A percentile compares a stretch with the other conserved stretches of the same genome.
phyloP scores from a whole-genome alignment of 2,888 invertebrate genomes.

The Hydroisotoma schaefferi region DNA sequence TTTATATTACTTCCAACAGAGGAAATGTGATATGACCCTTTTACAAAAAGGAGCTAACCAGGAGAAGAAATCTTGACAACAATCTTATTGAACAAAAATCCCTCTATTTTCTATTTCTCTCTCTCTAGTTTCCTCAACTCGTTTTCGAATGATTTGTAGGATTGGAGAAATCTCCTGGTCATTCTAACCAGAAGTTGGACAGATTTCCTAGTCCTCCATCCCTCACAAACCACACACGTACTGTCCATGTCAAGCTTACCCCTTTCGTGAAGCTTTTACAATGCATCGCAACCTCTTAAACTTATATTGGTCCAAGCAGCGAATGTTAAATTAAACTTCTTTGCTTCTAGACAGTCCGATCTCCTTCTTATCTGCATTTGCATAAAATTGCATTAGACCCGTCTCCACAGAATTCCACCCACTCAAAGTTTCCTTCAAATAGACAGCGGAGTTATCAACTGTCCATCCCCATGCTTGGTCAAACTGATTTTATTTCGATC shows the following conservation, averaged over 20 bases:
- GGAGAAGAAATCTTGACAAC: constrained; percentile 47
- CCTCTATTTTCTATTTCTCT: constrained; percentile 41
- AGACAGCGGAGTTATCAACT: too few relatives aligned
- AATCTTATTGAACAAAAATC: constrained; percentile 49
- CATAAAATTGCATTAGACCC: constrained; percentile 49
- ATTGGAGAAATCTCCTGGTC: too few relatives aligned
- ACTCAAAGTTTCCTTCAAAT: constrained; percentile 20
- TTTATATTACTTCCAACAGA: constrained; percentile 45
- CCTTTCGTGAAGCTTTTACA: background rate
- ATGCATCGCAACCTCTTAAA: background rate
- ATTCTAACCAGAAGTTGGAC: background rate
- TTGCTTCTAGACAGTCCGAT: background rate
- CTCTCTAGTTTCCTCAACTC: constrained; percentile 35
- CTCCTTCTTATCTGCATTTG: constrained; percentile 41
- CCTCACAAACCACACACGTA: background rate
- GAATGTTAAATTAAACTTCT: background rate
- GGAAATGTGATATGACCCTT: constrained; percentile 47
- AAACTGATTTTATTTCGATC: background rate
- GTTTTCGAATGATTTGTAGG: constrained; percentile 48
- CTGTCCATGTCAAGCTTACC: background rate
- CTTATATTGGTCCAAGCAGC: background rate
- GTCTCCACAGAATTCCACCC: constrained; percentile 13
- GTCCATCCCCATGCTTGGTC: constrained; percentile 6
- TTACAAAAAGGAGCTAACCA: constrained; percentile 25
- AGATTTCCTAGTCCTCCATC: background rate